Evolutionary conservation across 2,113 vertebrate species (phyloP), one percentile per base, ranked within the genome.

Genomic region (Pogonocichla stellata): DNA sequence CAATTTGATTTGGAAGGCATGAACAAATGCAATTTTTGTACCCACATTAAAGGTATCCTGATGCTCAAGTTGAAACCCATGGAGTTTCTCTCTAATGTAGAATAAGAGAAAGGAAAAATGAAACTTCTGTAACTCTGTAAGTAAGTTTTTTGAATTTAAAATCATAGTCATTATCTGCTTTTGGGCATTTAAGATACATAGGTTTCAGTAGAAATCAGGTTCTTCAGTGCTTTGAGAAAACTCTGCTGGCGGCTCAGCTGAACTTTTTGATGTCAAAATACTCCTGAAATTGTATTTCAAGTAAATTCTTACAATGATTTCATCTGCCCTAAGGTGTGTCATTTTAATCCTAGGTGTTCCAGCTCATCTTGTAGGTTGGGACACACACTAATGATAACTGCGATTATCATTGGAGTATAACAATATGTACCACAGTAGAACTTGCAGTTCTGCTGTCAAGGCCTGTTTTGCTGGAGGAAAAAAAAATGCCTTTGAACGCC

Each of bases 261-360:
- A 66, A 54, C 31, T 38, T 87, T 92, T 60, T 57, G 23, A 69
- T 87, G 57, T 38, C 42, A 87, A 81, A 91, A 92, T 45, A 86
- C n/a, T 80, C n/a, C 56, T 88, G 29, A 83, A 87, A 45, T 34
- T 2, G 0, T 42, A 77, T 79, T 93, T 80, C 36, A 28, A 89
- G n/a, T 75, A 26, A 87, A 65, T 42, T 69, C 8, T 33, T 81
- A 54, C 31, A 62, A 61, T 74, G 4, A 89, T 67, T 93, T 90
- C 2, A 78, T 70, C 56, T 94, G 26, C 67, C 56, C 17, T 33
- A 54, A 38, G 51, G 60, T 69, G 9, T 67, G 34, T 61, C 16
- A 77, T 66, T 93, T 93, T 93, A 75, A 90, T 94, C 53, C 54
- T 90, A 77, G 60, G 75, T 93, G 85, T 92, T 94, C 50, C 66